Evolutionary conservation across 2,797 vertebrate species (phyloP).

Genomic region (Tiaroga cobitis): DNA sequence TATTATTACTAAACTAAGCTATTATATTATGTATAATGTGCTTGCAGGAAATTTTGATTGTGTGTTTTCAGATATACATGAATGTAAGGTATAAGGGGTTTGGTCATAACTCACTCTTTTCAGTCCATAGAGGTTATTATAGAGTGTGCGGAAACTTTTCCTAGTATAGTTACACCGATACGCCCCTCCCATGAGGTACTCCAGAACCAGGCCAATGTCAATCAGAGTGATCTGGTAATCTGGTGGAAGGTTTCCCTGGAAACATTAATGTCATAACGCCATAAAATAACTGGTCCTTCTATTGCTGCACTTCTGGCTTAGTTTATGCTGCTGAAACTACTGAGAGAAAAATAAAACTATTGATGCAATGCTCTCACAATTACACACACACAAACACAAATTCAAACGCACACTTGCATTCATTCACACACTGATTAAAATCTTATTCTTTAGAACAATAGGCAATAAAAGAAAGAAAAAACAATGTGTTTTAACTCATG

Average conservation of each 20-base stretch:
- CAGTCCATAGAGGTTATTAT: conserved; percentile 95
- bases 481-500: neutral
- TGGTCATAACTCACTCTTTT: conserved; percentile 85
- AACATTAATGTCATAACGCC: conserved; percentile 32
- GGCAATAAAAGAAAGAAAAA: neutral
- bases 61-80: conserved; percentile 7
- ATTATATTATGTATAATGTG: neutral
- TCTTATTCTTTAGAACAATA: conserved; percentile 33
- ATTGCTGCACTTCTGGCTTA: neutral
- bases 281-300: neutral
- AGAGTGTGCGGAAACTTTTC: conserved; percentile 94
- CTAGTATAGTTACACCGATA: conserved; percentile 97
- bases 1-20: neutral
- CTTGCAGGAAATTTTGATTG: neutral
- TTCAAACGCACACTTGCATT: conserved; percentile 13
- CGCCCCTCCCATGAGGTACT: conserved; percentile 97
- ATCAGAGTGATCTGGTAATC: conserved; percentile 98
- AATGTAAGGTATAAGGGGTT: neutral
- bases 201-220: conserved; percentile 95
- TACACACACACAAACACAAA: neutral
- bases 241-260: conserved; percentile 94
- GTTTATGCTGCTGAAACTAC: neutral
- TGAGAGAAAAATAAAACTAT: neutral
- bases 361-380: neutral
- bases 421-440: neutral